Evolutionary conservation across 2,888 invertebrate species (phyloP), one percentile per base, ranked within the genome.

Genomic region (Hetaerina titia): DNA sequence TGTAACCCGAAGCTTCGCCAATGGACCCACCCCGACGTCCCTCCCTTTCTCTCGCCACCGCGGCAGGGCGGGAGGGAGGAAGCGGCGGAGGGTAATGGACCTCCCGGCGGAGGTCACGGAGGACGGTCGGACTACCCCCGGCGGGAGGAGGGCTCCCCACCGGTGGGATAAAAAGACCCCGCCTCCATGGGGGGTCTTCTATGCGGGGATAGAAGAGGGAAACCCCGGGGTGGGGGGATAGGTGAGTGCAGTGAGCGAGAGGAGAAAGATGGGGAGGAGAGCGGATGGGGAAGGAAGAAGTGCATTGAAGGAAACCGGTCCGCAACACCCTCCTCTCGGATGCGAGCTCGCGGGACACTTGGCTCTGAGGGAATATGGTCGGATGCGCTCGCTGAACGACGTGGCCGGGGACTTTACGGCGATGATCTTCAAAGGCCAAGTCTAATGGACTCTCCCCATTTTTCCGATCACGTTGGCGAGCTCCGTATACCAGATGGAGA

Each of bases 1-100:
- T 90, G 90, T 90, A 90, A 90, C 90, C 90, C 64, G 90, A 90
- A 90, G 90, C 90, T 31, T 9, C 31, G 31, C 69, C 69, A 19
- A 56, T 45, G 90, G 90, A 90, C 15, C 63, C 58, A 63, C 69
- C 69, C 69, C 60, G 8, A 6, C 31, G 31, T 13, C 31, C 60
- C 90, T 25, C 88, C 88, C 13, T 60, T 60, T 45, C 25, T 45
- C 22, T 57, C 90, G n/a, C n/a, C n/a, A 25, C 90, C 64, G 15
- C 19, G 63, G 15, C 60, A 31, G 90, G 19, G 63, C 63, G 31
- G 81, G 17, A 31, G 63, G 58, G 90, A 17, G 6, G 45, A 45
- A 31, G 90, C 22, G 90, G 17, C 25, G 60, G 92, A n/a, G 92
- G 69, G 64, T 64, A 56, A 56, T 69, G 92, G 92, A 90, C 90